phyloP scores from a whole-genome alignment of 2,888 invertebrate species.

The Anarsia innoxiella region DNA sequence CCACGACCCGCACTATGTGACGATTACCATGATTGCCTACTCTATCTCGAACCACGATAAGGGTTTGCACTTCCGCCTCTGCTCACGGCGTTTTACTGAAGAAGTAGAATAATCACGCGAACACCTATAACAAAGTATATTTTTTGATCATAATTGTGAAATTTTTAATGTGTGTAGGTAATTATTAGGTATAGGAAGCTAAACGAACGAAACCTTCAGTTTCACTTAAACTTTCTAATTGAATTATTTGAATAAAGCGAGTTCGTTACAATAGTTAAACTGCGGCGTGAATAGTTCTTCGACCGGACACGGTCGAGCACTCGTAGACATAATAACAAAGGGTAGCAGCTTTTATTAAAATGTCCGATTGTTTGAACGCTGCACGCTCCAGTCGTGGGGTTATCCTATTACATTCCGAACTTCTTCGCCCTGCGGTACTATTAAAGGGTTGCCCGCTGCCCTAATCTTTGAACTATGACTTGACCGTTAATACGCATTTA shows the following conservation, averaged over 20 bases:
- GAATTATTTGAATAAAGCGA: conserved; percentile 3
- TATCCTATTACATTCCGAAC: conserved; percentile 60
- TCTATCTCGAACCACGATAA: conserved; percentile 46
- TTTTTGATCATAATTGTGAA: too few relatives aligned
- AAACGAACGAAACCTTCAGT: too few relatives aligned
- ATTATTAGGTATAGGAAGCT: too few relatives aligned
- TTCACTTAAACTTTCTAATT: conserved; percentile 2
- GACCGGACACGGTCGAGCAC: conserved; percentile 10
- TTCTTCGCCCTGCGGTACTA: conserved; percentile 53
- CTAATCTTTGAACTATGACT: conserved; percentile 76
- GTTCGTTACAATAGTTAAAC: conserved; percentile 4
- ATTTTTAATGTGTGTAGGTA: too few relatives aligned
- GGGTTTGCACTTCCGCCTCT: conserved; percentile 51
- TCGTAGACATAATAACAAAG: conserved; percentile 25
- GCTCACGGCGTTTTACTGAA: conserved; percentile 32
- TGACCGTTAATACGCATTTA: conserved; percentile 75
- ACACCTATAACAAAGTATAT: conserved; percentile 8
- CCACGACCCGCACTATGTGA: conserved; percentile 31
- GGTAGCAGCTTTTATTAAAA: conserved; percentile 48
- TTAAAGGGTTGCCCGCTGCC: conserved; percentile 69
- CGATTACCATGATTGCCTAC: conserved; percentile 42
- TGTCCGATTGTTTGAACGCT: conserved; percentile 49
- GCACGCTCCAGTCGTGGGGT: conserved; percentile 39
- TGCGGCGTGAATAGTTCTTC: conserved; percentile 1
- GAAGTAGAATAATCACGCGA: conserved; percentile 27